These are phyloP conservation scores for Xyliphius kryptos DNA, from an alignment of 2,113 vertebrate species.

Conservation along the genomic window DNA sequence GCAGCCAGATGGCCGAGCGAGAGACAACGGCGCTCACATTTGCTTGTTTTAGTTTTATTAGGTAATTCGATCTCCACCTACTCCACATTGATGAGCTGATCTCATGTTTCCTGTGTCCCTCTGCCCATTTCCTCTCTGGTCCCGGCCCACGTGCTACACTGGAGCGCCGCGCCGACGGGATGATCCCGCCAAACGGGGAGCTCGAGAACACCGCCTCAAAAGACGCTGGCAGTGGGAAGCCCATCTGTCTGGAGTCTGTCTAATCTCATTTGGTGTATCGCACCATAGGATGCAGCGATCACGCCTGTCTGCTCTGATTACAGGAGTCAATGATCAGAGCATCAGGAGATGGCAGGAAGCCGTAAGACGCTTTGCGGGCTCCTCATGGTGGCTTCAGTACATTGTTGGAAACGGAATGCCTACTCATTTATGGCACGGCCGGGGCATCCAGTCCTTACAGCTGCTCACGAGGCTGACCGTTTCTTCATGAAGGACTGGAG, in stretches of 20 bases:
- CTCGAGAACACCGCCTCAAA: constrained; percentile 25
- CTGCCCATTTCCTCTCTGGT: constrained; percentile 48
- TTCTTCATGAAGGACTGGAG: too few species aligned
- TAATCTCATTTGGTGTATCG: constrained; percentile 63
- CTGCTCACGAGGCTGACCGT: too few species aligned
- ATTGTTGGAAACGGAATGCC: too few species aligned
- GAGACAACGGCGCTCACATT: constrained; percentile 52
- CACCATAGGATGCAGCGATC: constrained; percentile 55
- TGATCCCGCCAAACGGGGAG: constrained; percentile 33
- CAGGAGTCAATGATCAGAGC: constrained; percentile 52
- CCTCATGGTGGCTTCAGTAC: constrained; percentile 12
- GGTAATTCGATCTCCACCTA: constrained; percentile 67
- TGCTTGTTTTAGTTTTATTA: constrained; percentile 56
- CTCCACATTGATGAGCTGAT: constrained; percentile 39
- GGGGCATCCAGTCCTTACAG: too few species aligned
- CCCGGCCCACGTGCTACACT: constrained; percentile 35
- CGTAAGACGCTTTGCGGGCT: constrained; percentile 8
- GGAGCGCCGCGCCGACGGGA: constrained; percentile 38
- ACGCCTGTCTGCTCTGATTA: constrained; percentile 53
- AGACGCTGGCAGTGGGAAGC: constrained; percentile 43
- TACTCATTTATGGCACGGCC: too few species aligned
- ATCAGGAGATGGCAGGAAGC: constrained; percentile 39
- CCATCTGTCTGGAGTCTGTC: constrained; percentile 60
- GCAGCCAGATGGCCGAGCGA: constrained; percentile 58
- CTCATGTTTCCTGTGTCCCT: constrained; percentile 49